Base-by-base conservation (phyloP, 2,113 vertebrate genomes). In the Oncorhynchus tshawytscha region DNA sequence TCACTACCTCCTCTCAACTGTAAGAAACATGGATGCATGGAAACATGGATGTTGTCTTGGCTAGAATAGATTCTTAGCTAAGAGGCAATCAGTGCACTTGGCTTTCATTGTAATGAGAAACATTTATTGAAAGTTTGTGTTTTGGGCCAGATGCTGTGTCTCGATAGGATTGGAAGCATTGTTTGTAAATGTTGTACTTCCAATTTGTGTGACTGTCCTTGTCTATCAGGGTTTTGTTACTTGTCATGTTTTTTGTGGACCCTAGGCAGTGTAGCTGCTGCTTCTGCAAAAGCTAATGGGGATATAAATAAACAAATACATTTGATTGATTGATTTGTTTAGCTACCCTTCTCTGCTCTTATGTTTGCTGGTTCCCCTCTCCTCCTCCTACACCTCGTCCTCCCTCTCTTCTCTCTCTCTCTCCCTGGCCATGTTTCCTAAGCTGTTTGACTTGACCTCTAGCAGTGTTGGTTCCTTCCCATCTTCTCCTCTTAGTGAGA, bases 71-170 rank as follows among this genome's bases (percentile, higher is more conserved):
- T 71, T 62, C 62, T 64, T 70, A 1, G 8, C 64, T 62, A 68
- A 71, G 48, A 67, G 22, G 25, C 67, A 74, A 78, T 76, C 67
- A 11, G 71, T 81, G 66, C 16, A 11, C 51, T 49, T 51, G 9
- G 59, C 57, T 72, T 78, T 18, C 51, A 31, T 18, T 49, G 69
- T 78, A 82, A 75, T 75, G 66, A 65, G 25, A 31, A 59, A 76
- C 31, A 60, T 73, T 7, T 60, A 73, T 34, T 73, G 57, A 20
- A 73, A 39, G 71, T 73, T 73, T 73, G 71, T 22, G 57, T 62
- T 62, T 12, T 18, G 54, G 54, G 71, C 54, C 27, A 45, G 48
- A 54, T 71, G 48, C 24, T 57, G 48, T 15, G 6, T 39, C 20
- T 67, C n/a, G 7, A 34, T 31, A 45, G 34, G 67, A 69, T 8